phyloP scores from a whole-genome alignment of 2,888 invertebrate species.

The Cheilosia variabilis region DNA sequence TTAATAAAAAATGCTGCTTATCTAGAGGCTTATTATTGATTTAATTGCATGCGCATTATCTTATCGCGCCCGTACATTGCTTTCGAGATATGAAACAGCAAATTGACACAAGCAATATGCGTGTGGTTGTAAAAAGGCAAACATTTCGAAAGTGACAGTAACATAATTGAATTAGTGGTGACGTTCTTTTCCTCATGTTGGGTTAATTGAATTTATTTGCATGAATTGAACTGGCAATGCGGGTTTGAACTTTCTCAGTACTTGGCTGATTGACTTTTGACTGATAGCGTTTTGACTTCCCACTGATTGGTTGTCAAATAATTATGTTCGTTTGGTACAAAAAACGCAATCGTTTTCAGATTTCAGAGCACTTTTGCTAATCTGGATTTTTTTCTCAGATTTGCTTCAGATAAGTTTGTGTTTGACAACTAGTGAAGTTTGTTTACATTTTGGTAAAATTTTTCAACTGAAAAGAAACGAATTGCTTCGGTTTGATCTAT shows the following conservation, averaged over 20 bases:
- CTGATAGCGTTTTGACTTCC: not conserved
- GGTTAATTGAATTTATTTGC: constrained; percentile 13
- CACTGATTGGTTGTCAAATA: not conserved
- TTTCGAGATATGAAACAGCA: constrained; percentile 19
- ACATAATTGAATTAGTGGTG: no score
- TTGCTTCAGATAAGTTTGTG: no score
- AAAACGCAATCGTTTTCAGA: no score
- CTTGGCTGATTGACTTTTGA: not conserved
- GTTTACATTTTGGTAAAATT: no score
- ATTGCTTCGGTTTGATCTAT: no score
- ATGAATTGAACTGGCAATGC: not conserved
- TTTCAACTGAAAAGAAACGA: no score
- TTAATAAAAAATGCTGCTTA: constrained; percentile 8
- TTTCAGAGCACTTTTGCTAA: no score
- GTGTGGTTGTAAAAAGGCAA: not conserved
- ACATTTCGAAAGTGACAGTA: not conserved
- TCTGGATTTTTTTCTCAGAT: no score
- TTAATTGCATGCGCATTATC: constrained; percentile 19
- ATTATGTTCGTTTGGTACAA: no score
- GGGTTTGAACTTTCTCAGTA: constrained; percentile 12
- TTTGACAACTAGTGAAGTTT: no score
- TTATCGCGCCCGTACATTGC: constrained; percentile 25
- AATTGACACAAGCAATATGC: not conserved
- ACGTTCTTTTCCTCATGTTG: not conserved
- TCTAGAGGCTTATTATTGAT: not conserved